Base-by-base conservation (phyloP, 2,113 vertebrate genomes). In the Platysteira castanea region DNA sequence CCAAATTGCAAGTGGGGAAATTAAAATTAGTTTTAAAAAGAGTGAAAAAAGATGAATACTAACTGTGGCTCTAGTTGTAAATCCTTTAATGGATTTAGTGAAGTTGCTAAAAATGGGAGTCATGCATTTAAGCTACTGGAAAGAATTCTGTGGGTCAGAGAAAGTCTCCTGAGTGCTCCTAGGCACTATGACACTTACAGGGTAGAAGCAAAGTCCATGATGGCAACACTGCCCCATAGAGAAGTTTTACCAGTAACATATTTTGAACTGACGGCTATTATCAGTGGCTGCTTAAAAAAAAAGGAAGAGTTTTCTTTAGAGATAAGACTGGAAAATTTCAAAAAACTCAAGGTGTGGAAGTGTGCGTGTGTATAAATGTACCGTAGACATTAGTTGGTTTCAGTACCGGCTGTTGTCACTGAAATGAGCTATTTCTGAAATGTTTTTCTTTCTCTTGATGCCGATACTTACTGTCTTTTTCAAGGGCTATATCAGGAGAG, bases 161-260 rank as follows among this genome's bases (percentile, higher is more conserved):
- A 15, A 4, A 17, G 8, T 79, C 19, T 87, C 9, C 50, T 24
- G n/a, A 26, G 47, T 42, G 27, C 33, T 93, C 8, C 14, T 26
- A 49, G 30, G 26, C 15, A 9, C 26, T 27, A 5, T 82, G 17
- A 33, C 64, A n/a, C 10, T 56, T 57, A 7, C 1, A n/a, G 11
- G 6, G 7, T 52, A n/a, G 67, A 69, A 80, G 31, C 16, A 41
- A 71, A 71, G 42, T 39, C 49, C 16, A 9, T 13, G 44, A 53
- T 6, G 8, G 23, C 35, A 33, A 53, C 84, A 37, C 7, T 70
- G 23, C 7, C 10, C 18, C 0, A 0, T 47, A 44, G 60, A 54
- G 19, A 47, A 56, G 18, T 52, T 30, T n/a, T 47, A 26, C 39
- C 5, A n/a, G 24, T 52, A 28, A 16, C 26, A 63, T 31, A 13